Percentiles rank a stretch among this genome's conserved stretches.
Conservation (phyloP, 2,797 vertebrate species). For the Menidia menidia region DNA sequence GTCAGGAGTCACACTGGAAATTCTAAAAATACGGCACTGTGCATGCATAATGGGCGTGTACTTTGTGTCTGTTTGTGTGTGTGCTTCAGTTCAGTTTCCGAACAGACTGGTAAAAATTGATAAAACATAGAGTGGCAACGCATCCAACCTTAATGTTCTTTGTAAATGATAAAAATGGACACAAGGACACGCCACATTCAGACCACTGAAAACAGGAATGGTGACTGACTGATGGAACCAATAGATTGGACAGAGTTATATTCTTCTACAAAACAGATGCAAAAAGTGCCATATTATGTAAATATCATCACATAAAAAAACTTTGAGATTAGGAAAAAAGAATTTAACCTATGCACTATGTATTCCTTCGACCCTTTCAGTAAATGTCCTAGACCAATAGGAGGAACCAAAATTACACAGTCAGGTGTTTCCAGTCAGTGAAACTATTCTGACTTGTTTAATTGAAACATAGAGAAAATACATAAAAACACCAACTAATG, state of each 20-base stretch:
- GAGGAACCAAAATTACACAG: background rate
- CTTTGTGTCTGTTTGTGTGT: background rate
- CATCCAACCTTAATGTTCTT: slow-evolving; percentile 1
- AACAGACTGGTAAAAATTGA: slow-evolving; percentile 26
- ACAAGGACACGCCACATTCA: slow-evolving; percentile 12
- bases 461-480: background rate
- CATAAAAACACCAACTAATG: background rate
- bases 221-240: slow-evolving; percentile 36
- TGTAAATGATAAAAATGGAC: slow-evolving; percentile 26
- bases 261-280: slow-evolving; percentile 24
- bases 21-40: slow-evolving; percentile 41
- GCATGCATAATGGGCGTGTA: background rate
- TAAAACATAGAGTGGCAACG: slow-evolving; percentile 20
- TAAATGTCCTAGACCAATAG: background rate
- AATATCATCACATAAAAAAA: background rate
- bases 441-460: too few relatives aligned
- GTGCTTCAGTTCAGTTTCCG: slow-evolving; percentile 21
- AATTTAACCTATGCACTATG: background rate
- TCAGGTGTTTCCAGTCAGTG: too few relatives aligned
- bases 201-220: slow-evolving; percentile 10
- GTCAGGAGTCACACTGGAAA: slow-evolving; percentile 53
- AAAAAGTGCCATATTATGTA: background rate
- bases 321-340: background rate
- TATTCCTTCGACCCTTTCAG: background rate
- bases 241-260: slow-evolving; percentile 17